Conservation (phyloP, 2,113 vertebrate species). For the Abramis brama region DNA sequence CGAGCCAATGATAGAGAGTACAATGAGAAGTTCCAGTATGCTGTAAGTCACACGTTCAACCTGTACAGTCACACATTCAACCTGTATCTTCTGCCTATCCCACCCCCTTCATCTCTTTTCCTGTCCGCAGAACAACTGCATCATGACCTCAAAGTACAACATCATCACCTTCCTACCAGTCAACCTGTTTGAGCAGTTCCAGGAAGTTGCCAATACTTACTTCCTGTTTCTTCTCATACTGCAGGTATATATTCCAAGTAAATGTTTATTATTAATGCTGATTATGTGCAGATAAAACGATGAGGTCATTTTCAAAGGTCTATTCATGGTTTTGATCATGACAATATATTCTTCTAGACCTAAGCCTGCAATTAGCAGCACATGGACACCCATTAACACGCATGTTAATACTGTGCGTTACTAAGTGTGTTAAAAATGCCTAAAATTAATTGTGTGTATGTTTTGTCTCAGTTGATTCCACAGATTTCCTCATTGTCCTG, state of each 20-base stretch:
- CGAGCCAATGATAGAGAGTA: slow-evolving; percentile 89
- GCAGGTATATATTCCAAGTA: slow-evolving; percentile 78
- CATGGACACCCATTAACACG: background rate
- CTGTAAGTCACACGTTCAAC: slow-evolving; percentile 75
- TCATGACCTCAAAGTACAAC: slow-evolving; percentile 97
- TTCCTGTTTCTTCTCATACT: slow-evolving; percentile 96
- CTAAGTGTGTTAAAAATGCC: background rate
- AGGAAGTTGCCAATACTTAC: slow-evolving; percentile 97
- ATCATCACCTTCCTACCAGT: slow-evolving; percentile 92
- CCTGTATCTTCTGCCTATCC: background rate
- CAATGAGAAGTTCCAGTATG: slow-evolving; percentile 95
- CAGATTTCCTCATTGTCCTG: slow-evolving; percentile 96
- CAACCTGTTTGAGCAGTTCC: slow-evolving; percentile 98
- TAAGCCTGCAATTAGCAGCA: background rate
- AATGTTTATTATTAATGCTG: background rate
- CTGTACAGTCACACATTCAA: slow-evolving; percentile 59
- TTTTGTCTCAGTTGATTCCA: slow-evolving; percentile 86
- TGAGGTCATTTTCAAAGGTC: background rate
- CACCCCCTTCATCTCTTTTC: background rate
- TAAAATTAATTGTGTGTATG: slow-evolving; percentile 26
- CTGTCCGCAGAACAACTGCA: slow-evolving; percentile 87
- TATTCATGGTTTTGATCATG: background rate
- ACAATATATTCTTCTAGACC: background rate
- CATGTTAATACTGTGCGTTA: background rate
- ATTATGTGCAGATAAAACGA: background rate